phyloP scores from a whole-genome alignment of 2,797 vertebrate species.

The Chanos chanos region DNA sequence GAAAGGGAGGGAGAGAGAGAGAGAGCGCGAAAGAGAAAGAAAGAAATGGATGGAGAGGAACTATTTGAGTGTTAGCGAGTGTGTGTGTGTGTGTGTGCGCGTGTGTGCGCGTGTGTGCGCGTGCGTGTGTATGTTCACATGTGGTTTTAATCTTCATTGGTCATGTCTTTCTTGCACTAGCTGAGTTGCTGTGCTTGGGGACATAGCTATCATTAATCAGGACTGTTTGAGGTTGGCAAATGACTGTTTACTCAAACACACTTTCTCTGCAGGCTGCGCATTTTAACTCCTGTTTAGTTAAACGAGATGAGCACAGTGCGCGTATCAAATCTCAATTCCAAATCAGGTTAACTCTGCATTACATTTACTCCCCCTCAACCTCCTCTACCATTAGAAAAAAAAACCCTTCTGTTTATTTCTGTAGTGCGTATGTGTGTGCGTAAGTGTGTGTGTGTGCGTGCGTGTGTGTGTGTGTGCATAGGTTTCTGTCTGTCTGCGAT shows the following conservation, averaged over 20 bases:
- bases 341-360: conserved; percentile 45
- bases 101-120: conserved; percentile 7
- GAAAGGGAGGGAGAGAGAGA: too few relatives aligned
- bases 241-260: conserved; percentile 57
- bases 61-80: conserved; percentile 24
- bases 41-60: too few relatives aligned
- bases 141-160: conserved; percentile 29
- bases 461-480: conserved; percentile 3
- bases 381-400: conserved; percentile 46
- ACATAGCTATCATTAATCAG: conserved; percentile 61
- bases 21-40: too few relatives aligned
- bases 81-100: neutral
- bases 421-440: neutral
- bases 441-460: neutral
- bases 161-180: conserved; percentile 35
- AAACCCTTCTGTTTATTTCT: conserved; percentile 26
- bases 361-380: conserved; percentile 43
- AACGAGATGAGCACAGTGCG: conserved; percentile 50
- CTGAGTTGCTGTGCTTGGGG: conserved; percentile 30
- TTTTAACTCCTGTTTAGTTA: conserved; percentile 60
- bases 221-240: conserved; percentile 62
- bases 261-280: conserved; percentile 52
- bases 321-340: conserved; percentile 56
- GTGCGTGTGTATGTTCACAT: conserved; percentile 10
- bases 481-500: too few relatives aligned